These are phyloP conservation scores for Falco biarmicus DNA, from an alignment of 2,797 vertebrate species.

Conservation along the genomic window DNA sequence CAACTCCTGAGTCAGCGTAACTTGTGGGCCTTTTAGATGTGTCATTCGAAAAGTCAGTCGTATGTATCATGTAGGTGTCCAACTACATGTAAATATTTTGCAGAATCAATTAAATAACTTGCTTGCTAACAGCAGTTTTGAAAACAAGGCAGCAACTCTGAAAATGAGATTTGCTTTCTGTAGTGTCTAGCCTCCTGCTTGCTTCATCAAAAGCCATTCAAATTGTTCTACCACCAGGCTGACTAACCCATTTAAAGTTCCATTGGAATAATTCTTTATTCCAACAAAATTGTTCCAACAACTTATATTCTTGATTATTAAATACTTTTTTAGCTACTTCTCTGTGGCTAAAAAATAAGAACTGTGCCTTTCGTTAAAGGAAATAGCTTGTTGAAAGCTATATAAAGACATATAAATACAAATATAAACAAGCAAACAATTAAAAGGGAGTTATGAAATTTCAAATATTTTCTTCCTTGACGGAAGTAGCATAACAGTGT, in stretches of 20 bases:
- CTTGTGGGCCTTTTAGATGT: neutral
- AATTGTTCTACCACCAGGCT: neutral
- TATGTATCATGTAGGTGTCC: neutral
- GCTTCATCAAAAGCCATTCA: neutral
- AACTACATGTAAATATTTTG: neutral
- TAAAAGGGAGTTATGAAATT: no score
- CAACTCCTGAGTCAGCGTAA: neutral
- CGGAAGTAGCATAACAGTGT: no score
- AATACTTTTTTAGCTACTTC: no score
- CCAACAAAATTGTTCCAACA: constrained; percentile 86
- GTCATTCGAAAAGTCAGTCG: neutral
- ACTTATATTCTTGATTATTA: constrained; percentile 6
- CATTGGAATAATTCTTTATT: constrained; percentile 79
- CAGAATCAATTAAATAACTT: neutral
- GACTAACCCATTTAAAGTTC: constrained; percentile 88
- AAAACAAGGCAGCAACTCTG: neutral
- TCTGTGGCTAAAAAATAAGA: no score
- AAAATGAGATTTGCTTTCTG: neutral
- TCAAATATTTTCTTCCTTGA: no score
- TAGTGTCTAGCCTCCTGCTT: neutral
- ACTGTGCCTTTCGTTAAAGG: no score
- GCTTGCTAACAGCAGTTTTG: neutral
- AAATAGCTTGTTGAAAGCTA: no score
- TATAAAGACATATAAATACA: no score
- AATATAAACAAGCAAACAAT: no score